phyloP scores from a whole-genome alignment of 2,888 invertebrate species.

The Amphipoea oculea region DNA sequence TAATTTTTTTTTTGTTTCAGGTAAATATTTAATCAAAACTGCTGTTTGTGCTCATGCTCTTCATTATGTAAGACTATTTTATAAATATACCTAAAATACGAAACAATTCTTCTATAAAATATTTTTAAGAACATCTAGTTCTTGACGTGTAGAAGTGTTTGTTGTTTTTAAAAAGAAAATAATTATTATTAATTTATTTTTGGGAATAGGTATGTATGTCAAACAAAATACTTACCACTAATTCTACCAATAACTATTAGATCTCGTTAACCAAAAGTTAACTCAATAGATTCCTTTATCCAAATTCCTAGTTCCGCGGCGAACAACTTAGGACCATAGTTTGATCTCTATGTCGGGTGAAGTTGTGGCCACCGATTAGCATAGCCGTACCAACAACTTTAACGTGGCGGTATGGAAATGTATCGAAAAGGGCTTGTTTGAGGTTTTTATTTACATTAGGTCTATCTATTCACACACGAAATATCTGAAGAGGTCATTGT shows the following conservation, averaged over 20 bases:
- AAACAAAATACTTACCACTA: not conserved
- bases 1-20: conserved; percentile 46
- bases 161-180: too few species aligned
- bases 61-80: conserved; percentile 2
- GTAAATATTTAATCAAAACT: conserved; percentile 23
- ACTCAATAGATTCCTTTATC: not conserved
- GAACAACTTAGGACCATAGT: conserved; percentile 6
- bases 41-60: not conserved
- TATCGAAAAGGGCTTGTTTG: conserved; percentile 22
- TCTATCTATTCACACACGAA: too few species aligned
- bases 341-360: conserved; percentile 28
- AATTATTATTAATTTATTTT: not conserved
- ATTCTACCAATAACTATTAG: not conserved
- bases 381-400: conserved; percentile 22
- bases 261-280: not conserved
- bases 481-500: too few species aligned
- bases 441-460: not conserved
- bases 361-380: conserved; percentile 31
- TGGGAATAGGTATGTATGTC: not conserved
- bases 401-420: conserved; percentile 26
- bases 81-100: not conserved
- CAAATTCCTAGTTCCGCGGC: not conserved
- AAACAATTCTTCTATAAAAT: not conserved
- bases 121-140: not conserved
- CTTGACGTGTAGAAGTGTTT: not conserved